These are phyloP conservation scores for Rotaria socialis DNA, from an alignment of 2,888 invertebrate species.

Conservation along the genomic window DNA sequence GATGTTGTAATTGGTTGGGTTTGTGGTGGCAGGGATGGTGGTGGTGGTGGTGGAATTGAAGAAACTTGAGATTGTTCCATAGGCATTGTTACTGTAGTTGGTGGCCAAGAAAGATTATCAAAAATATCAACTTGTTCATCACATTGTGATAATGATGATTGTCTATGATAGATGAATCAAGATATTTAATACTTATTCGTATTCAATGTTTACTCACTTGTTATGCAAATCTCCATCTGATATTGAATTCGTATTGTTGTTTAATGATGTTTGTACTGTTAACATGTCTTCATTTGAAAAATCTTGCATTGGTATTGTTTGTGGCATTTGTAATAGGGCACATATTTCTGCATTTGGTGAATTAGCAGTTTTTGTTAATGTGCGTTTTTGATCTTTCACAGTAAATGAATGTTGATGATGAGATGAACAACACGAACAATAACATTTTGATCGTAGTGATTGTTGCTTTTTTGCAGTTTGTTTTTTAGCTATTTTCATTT, in stretches of 20 bases:
- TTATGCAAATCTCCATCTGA: background rate
- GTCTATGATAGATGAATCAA: background rate
- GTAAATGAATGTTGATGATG: background rate
- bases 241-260: background rate
- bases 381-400: background rate
- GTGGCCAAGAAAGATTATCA: background rate
- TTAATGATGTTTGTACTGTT: background rate
- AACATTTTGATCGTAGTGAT: conserved; percentile 3
- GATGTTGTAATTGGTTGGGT: background rate
- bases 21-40: background rate
- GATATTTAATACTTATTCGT: background rate
- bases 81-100: background rate
- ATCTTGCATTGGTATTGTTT: background rate
- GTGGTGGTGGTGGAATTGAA: background rate
- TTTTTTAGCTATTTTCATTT: conserved; percentile 5
- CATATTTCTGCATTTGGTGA: background rate
- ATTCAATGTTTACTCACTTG: background rate
- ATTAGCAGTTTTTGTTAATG: background rate
- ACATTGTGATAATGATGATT: background rate
- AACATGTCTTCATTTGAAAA: background rate
- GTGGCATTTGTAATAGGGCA: background rate
- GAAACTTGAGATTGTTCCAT: background rate
- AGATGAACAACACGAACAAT: background rate
- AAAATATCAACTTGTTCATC: background rate
- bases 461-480: background rate